These are phyloP conservation scores for Rhynchotus rufescens DNA, from an alignment of 2,797 vertebrate genomes.

Conservation along the genomic window DNA sequence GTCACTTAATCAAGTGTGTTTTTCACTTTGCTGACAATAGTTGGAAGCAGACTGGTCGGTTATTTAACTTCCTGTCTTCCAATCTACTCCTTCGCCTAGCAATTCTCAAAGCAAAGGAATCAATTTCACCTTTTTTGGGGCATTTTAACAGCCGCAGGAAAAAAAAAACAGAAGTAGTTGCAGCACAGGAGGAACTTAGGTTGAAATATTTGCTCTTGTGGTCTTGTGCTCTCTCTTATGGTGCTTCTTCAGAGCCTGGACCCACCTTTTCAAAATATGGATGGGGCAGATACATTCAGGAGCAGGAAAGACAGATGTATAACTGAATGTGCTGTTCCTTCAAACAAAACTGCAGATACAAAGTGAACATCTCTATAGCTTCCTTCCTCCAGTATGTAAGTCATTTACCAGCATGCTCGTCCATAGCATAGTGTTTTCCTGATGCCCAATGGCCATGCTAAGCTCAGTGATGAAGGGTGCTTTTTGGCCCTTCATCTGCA, in stretches of 20 bases:
- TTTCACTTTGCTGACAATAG: background rate
- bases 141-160: constrained; percentile 27
- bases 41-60: background rate
- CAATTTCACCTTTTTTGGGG: background rate
- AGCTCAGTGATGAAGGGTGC: rapidly evolving
- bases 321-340: background rate
- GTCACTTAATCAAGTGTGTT: background rate
- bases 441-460: rapidly evolving
- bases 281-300: background rate
- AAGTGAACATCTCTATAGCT: background rate
- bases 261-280: background rate
- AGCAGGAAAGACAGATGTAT: background rate
- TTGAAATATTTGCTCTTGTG: constrained; percentile 30
- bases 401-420: background rate
- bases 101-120: constrained; percentile 18
- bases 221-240: background rate
- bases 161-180: constrained; percentile 28
- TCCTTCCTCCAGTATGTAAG: rapidly evolving
- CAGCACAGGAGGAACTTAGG: constrained; percentile 23
- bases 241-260: constrained; percentile 24
- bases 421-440: rapidly evolving
- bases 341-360: rapidly evolving
- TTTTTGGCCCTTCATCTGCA: background rate
- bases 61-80: background rate
- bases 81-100: background rate